A percentile compares a stretch with the other conserved stretches of the same genome.
phyloP scores from a whole-genome alignment of 2,888 invertebrate genomes.

The Orthosia gothica region DNA sequence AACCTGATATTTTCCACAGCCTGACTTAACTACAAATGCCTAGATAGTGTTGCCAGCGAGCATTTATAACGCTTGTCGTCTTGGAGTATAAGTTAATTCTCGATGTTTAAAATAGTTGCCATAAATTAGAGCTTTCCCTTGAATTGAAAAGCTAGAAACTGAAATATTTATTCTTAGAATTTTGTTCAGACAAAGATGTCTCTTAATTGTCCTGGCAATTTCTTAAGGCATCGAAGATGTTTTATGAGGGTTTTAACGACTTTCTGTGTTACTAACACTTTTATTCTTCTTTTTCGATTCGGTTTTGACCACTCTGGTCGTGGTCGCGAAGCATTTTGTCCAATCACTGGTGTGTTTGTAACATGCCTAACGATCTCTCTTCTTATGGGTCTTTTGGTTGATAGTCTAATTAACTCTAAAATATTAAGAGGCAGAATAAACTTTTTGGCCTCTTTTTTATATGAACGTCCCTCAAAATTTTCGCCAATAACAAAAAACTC shows the following conservation, averaged over 20 bases:
- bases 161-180: background rate
- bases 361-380: too few relatives aligned
- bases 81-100: conserved; percentile 27
- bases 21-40: conserved; percentile 56
- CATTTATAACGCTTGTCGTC: conserved; percentile 52
- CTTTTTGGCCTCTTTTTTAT: conserved; percentile 7
- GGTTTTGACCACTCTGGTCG: too few relatives aligned
- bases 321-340: too few relatives aligned
- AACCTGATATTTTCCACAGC: conserved; percentile 52
- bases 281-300: too few relatives aligned
- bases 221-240: background rate
- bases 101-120: conserved; percentile 45
- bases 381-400: too few relatives aligned
- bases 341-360: too few relatives aligned
- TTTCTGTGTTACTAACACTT: too few relatives aligned
- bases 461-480: conserved; percentile 2
- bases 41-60: conserved; percentile 50
- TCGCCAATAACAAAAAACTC: background rate
- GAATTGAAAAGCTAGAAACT: background rate
- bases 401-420: background rate
- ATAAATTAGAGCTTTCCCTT: conserved; percentile 20
- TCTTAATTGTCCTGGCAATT: background rate
- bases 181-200: background rate
- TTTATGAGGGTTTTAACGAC: too few relatives aligned
- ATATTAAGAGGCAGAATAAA: background rate